Percentiles rank a stretch among this genome's conserved stretches.
These are phyloP conservation scores for Diplosoma virens DNA, from an alignment of 23 tunicate species.

Conservation along the genomic window DNA sequence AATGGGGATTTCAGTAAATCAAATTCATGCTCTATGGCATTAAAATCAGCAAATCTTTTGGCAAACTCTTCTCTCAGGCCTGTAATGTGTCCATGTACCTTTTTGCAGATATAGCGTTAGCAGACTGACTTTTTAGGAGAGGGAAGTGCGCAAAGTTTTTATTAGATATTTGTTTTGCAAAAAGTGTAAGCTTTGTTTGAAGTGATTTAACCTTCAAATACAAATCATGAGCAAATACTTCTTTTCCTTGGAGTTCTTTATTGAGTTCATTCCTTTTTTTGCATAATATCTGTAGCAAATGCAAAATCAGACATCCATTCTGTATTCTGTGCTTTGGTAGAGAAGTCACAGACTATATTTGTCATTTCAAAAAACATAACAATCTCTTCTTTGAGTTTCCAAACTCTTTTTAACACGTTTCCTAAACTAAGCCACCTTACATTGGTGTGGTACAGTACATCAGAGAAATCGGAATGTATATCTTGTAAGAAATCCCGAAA, in stretches of 20 bases:
- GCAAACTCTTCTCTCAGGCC: neutral
- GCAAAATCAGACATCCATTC: slow-evolving; percentile 1
- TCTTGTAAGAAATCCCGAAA: slow-evolving; percentile 23
- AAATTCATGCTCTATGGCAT: neutral
- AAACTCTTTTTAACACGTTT: slow-evolving; percentile 20
- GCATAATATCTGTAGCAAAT: slow-evolving; percentile 11
- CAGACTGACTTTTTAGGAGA: neutral
- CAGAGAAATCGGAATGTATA: slow-evolving; percentile 32
- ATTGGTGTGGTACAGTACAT: slow-evolving; percentile 29
- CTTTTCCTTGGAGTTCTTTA: slow-evolving; percentile 15
- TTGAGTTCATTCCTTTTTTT: slow-evolving; percentile 3
- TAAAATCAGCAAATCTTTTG: neutral
- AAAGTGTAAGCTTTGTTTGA: neutral
- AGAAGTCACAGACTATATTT: neutral
- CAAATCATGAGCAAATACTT: slow-evolving; percentile 9
- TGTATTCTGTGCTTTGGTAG: neutral
- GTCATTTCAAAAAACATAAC: slow-evolving; percentile 19
- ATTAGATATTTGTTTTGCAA: neutral
- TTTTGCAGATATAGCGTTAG: neutral
- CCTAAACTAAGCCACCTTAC: slow-evolving; percentile 39
- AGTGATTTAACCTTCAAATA: neutral
- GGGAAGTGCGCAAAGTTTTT: neutral
- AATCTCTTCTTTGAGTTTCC: slow-evolving; percentile 29
- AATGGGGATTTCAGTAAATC: slow-evolving; percentile 7
- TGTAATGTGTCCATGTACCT: neutral